A percentile compares a stretch with the other conserved stretches of the same genome.
These are phyloP conservation scores for Trichonephila clavata DNA, from an alignment of 1,140 invertebrate species.

Conservation along the genomic window DNA sequence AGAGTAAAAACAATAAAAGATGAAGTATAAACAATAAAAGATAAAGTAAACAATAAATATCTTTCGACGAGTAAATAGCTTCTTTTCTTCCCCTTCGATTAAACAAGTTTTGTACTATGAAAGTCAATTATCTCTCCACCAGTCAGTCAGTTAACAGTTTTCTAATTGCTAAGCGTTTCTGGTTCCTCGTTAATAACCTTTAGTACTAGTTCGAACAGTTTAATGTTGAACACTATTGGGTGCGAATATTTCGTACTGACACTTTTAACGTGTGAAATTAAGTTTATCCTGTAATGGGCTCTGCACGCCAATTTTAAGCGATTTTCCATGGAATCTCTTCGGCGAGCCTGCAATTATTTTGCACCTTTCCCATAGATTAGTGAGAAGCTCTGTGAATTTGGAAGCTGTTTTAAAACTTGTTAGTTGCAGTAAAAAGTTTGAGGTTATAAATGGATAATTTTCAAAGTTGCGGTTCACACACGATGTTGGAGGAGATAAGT, in stretches of 20 bases:
- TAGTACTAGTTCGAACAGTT: constrained; percentile 64
- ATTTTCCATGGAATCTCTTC: constrained; percentile 46
- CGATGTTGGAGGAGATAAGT: too few species aligned
- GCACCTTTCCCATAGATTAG: neutral
- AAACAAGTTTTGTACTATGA: constrained; percentile 34
- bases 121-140: constrained; percentile 43
- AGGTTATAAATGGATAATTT: neutral
- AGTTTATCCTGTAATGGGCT: constrained; percentile 24
- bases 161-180: constrained; percentile 61
- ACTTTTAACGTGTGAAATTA: constrained; percentile 69
- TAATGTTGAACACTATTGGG: constrained; percentile 47
- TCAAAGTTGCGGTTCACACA: neutral
- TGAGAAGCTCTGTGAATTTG: neutral
- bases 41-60: constrained; percentile 11
- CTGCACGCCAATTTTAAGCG: constrained; percentile 33
- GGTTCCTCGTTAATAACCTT: constrained; percentile 59
- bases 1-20: neutral
- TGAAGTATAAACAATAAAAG: too few species aligned
- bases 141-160: constrained; percentile 52
- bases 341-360: neutral
- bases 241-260: constrained; percentile 67
- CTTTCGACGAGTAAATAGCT: neutral
- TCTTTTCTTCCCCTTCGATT: neutral
- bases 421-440: neutral
- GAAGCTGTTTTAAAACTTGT: neutral